These are phyloP conservation scores for Graphium colonna DNA, from an alignment of 2,888 invertebrate species.

Conservation along the genomic window DNA sequence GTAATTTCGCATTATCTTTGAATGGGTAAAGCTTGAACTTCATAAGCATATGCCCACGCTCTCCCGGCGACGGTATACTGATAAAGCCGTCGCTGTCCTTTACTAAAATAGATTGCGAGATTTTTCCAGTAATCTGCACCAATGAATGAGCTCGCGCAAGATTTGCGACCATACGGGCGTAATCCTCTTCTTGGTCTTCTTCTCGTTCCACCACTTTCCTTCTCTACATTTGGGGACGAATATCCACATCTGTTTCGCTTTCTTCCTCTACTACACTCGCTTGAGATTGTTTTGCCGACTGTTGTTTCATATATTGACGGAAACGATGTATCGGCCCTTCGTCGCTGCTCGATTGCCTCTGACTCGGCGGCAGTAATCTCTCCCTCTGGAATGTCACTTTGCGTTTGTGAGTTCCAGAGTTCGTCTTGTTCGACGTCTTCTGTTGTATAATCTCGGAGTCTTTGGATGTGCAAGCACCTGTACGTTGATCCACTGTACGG, in stretches of 20 bases:
- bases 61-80: slow-evolving; percentile 24
- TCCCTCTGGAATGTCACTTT: slow-evolving; percentile 13
- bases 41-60: slow-evolving; percentile 26
- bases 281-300: no score
- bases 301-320: no score
- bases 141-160: slow-evolving; percentile 25
- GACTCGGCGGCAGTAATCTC: slow-evolving; percentile 4
- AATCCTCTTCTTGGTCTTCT: no score
- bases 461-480: slow-evolving; percentile 16
- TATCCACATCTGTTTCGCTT: no score
- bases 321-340: no score
- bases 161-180: no score
- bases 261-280: no score
- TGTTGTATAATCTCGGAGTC: slow-evolving; percentile 1
- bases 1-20: slow-evolving; percentile 15
- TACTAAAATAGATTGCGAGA: slow-evolving; percentile 23
- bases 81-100: slow-evolving; percentile 25
- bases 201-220: no score
- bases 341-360: slow-evolving; percentile 6
- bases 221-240: no score
- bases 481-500: slow-evolving; percentile 23
- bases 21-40: slow-evolving; percentile 26
- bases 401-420: background rate
- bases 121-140: slow-evolving; percentile 27
- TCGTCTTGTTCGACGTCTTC: background rate